Evolutionary conservation across 2,888 invertebrate genomes (phyloP).

Genomic region (Hypsopygia costalis): DNA sequence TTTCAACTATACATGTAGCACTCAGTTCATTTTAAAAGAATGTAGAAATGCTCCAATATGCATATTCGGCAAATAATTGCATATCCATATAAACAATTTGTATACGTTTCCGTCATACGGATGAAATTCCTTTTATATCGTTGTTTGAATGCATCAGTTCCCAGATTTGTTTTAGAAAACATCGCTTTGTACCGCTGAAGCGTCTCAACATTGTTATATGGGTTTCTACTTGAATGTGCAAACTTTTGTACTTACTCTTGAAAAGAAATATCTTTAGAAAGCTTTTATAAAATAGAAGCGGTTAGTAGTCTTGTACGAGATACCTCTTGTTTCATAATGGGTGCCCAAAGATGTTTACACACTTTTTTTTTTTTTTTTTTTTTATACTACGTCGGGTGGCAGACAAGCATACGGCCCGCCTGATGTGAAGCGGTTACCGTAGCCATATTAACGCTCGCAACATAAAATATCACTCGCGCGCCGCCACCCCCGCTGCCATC

Average conservation of each 20-base stretch:
- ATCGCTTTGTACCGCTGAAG: slow-evolving; percentile 33
- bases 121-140: slow-evolving; percentile 1
- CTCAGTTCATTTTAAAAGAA: no score
- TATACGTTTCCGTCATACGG: neutral
- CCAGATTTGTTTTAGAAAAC: slow-evolving; percentile 29
- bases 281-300: slow-evolving; percentile 6
- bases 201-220: slow-evolving; percentile 39
- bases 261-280: slow-evolving; percentile 5
- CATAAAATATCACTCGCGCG: no score
- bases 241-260: slow-evolving; percentile 26
- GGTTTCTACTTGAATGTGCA: slow-evolving; percentile 32
- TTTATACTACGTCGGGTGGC: no score
- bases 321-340: neutral
- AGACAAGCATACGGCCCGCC: no score
- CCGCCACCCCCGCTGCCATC: no score
- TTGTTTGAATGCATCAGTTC: slow-evolving; percentile 25
- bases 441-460: no score
- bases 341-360: no score
- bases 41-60: no score
- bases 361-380: no score
- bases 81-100: neutral
- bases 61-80: neutral
- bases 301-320: neutral
- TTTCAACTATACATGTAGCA: no score
- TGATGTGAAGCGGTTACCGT: no score